Evolutionary conservation across 2,797 vertebrate genomes (phyloP), one percentile per base, ranked within the genome.

Genomic region (Gallirallus australis): DNA sequence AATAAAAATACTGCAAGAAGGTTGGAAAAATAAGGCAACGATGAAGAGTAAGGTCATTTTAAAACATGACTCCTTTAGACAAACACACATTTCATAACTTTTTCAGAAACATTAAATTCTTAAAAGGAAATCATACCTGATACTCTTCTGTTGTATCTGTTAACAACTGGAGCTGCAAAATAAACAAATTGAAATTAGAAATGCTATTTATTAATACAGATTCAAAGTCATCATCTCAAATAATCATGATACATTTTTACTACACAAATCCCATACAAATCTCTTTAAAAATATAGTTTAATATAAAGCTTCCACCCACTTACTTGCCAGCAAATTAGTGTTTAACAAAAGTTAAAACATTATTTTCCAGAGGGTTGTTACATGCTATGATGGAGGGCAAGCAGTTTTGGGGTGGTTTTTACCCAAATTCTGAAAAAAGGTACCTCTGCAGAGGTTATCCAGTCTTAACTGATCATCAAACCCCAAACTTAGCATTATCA

Each of bases 61-160:
- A 27, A 24, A 45, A 78, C 33, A 4, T 24, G 73, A 60, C 33
- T 77, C 5, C 57, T 87, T 88, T 39, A 45, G 60, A 30, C 48
- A 88, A 72, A 86, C 4, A 90, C 25, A 85, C 23, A 85, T 81
- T 88, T 73, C 23, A 80, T 63, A 54, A 65, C 45, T 7, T 83
- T 30, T 73, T 81, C 54, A 69, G 54, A 81, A 75, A 64, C 20
- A 69, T 21, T 6, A 42, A 61, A 75, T 64, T 90, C 61, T 50
- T 52, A 73, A 87, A 52, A 93, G 39, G 16, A 94, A 94, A 25
- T 76, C 97, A 94, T 97, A 99, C 99, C 99, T 98, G 99, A 99
- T 97, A 99, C 99, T 99, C 99, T 99, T 98, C 99, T 98, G 98
- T 97, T 99, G 98, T 98, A 99, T 98, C 98, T 98, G 97, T 98